These are phyloP conservation scores for Callocephalon fimbriatum DNA, from an alignment of 2,113 vertebrate species.

Conservation along the genomic window DNA sequence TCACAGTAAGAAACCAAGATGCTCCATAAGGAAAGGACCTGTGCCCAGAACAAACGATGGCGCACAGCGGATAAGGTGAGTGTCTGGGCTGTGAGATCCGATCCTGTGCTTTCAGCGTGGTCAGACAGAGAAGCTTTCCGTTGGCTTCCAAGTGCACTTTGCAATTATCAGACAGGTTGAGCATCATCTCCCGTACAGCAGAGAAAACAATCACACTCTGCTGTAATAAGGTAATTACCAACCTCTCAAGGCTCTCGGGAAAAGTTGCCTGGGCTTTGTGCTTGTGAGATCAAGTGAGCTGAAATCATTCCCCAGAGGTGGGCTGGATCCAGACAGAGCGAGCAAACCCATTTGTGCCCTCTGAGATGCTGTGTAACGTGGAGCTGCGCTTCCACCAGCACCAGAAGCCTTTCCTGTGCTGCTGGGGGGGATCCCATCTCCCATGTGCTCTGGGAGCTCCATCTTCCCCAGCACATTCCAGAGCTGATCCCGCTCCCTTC, in stretches of 20 bases:
- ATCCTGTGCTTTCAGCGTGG: background rate
- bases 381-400: background rate
- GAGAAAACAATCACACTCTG: background rate
- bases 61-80: constrained; percentile 28
- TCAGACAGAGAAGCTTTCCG: background rate
- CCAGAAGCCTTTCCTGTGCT: background rate
- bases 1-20: background rate
- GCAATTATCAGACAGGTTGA: background rate
- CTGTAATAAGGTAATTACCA: background rate
- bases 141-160: background rate
- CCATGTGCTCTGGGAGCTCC: rapidly evolving
- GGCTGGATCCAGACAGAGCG: background rate
- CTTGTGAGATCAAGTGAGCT: background rate
- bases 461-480: background rate
- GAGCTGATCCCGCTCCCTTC: background rate
- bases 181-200: background rate
- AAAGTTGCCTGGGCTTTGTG: background rate
- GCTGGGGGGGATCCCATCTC: background rate
- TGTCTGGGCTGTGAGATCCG: background rate
- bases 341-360: background rate
- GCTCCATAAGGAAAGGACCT: background rate
- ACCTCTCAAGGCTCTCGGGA: background rate
- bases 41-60: background rate
- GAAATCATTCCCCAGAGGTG: background rate
- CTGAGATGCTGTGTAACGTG: background rate